phyloP scores from a whole-genome alignment of 1,140 invertebrate genomes.

The Melitaea cinxia region DNA sequence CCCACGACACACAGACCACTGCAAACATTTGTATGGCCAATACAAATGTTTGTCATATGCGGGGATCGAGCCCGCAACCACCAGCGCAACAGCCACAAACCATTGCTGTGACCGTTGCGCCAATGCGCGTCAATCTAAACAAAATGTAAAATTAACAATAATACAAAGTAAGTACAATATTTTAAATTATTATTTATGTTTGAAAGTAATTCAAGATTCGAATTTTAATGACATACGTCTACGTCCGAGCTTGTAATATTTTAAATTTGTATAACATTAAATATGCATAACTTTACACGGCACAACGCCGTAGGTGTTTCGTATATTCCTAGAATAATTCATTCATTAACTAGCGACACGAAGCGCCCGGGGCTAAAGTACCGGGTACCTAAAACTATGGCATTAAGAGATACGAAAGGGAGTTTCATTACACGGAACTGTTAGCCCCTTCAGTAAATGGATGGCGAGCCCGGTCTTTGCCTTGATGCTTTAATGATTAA shows the following conservation, averaged over 20 bases:
- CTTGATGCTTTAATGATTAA: slow-evolving; percentile 29
- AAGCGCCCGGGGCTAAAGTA: slow-evolving; percentile 13
- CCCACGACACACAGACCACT: too few species aligned
- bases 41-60: too few species aligned
- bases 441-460: slow-evolving; percentile 28
- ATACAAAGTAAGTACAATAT: too few species aligned
- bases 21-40: too few species aligned
- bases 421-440: slow-evolving; percentile 19
- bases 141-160: too few species aligned
- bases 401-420: slow-evolving; percentile 22
- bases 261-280: slow-evolving; percentile 1
- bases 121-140: too few species aligned
- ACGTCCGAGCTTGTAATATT: background rate
- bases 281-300: slow-evolving; percentile 15
- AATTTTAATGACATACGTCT: background rate
- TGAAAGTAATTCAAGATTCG: background rate
- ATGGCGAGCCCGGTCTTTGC: slow-evolving; percentile 31
- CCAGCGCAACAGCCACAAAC: too few species aligned
- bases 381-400: slow-evolving; percentile 13
- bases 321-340: slow-evolving; percentile 19
- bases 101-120: too few species aligned
- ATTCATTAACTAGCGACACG: slow-evolving; percentile 17
- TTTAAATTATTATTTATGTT: background rate
- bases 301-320: slow-evolving; percentile 15
- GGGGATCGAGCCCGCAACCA: too few species aligned